These are phyloP conservation scores for Natrix natrix DNA, from an alignment of 2,797 vertebrate species.

Conservation along the genomic window DNA sequence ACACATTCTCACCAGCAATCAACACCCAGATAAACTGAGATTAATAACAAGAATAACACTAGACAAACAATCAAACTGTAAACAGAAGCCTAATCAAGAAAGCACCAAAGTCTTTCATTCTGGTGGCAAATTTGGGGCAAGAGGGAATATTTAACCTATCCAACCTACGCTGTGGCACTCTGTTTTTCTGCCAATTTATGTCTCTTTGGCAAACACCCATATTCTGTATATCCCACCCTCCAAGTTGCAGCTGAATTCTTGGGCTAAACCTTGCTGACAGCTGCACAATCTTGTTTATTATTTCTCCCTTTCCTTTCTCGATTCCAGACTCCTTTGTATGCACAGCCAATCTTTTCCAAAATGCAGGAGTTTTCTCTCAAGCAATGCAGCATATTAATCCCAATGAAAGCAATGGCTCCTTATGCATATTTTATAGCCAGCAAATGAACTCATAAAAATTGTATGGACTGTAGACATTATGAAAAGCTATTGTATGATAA, in stretches of 20 bases:
- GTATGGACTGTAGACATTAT: conserved; percentile 44
- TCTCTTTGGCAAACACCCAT: not conserved
- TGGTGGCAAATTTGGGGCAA: conserved; percentile 1
- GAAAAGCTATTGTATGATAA: conserved; percentile 27
- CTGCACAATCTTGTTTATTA: conserved; percentile 45
- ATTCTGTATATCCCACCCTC: conserved; percentile 19
- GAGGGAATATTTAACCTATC: conserved; percentile 45
- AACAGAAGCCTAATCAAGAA: not conserved
- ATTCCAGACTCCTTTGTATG: conserved; percentile 27
- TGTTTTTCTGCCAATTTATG: conserved; percentile 13
- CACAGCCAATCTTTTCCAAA: conserved; percentile 39
- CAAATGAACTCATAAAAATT: conserved; percentile 67
- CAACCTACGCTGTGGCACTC: conserved; percentile 38
- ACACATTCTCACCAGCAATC: not conserved
- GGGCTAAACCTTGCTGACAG: conserved; percentile 45
- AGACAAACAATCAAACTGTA: not conserved
- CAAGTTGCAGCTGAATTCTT: not conserved
- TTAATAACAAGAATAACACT: not conserved
- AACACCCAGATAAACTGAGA: not conserved
- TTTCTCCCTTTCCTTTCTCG: conserved; percentile 41
- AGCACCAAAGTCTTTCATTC: not conserved
- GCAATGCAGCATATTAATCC: conserved; percentile 47
- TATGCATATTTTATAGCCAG: conserved; percentile 70
- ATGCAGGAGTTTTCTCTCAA: conserved; percentile 36
- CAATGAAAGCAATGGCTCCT: conserved; percentile 49